Conservation (phyloP, 2,888 invertebrate genomes). For the Oligia latruncula region DNA sequence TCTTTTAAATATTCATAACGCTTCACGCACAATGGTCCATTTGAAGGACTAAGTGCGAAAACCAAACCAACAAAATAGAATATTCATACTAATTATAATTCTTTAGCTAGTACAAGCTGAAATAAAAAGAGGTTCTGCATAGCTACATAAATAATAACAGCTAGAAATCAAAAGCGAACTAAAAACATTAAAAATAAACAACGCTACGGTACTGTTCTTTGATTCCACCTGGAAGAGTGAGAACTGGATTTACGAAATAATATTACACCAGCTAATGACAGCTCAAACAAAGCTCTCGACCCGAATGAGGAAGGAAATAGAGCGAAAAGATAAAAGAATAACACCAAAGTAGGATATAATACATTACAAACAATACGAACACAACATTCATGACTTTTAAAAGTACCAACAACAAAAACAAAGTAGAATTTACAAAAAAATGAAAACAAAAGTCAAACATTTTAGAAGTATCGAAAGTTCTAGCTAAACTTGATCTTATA, state of each 20-base stretch:
- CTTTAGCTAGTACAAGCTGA: too few species aligned
- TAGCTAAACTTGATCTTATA: slow-evolving; percentile 2
- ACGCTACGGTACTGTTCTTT: not conserved
- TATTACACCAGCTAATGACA: slow-evolving; percentile 33
- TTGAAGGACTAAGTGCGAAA: too few species aligned
- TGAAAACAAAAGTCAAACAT: not conserved
- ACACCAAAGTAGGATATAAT: slow-evolving; percentile 13
- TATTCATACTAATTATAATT: not conserved
- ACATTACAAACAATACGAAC: slow-evolving; percentile 37
- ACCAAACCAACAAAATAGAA: too few species aligned
- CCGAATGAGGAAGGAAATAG: slow-evolving; percentile 42
- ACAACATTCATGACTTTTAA: not conserved
- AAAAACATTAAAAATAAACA: not conserved
- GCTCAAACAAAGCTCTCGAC: slow-evolving; percentile 17
- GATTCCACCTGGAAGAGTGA: not conserved
- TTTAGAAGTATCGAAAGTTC: not conserved
- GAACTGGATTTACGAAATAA: slow-evolving; percentile 12
- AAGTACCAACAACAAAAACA: not conserved
- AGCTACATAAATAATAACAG: not conserved
- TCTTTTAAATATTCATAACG: too few species aligned
- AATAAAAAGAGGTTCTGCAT: too few species aligned
- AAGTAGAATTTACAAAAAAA: not conserved
- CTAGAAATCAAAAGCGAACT: not conserved
- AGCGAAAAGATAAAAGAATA: slow-evolving; percentile 51
- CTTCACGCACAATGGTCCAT: too few species aligned